A percentile compares a stretch with the other conserved stretches of the same genome.
phyloP scores from a whole-genome alignment of 2,113 vertebrate genomes.

The Lasiurus borealis region DNA sequence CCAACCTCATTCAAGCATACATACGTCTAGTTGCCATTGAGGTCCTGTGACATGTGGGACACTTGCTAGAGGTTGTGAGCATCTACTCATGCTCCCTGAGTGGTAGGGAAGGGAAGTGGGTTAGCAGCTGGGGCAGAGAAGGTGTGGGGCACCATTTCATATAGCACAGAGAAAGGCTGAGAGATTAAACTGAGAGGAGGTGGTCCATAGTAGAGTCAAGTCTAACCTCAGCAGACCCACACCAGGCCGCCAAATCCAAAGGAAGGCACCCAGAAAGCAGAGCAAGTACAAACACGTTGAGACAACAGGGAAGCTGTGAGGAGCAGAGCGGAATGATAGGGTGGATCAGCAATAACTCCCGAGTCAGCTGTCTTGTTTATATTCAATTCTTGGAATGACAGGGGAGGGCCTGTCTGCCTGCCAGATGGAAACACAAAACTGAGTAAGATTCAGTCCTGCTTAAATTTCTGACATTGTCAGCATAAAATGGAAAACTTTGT shows the following conservation, averaged over 20 bases:
- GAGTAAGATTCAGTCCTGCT: not conserved
- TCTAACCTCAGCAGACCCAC: not conserved
- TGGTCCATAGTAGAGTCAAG: not conserved
- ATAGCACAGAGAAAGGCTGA: not conserved
- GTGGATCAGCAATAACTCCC: not conserved
- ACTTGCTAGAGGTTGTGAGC: not conserved
- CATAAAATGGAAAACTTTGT: not conserved
- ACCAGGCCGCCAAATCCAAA: not conserved
- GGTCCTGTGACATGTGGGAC: not conserved
- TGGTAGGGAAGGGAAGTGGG: not conserved
- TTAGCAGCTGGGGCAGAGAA: not conserved
- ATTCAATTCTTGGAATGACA: not conserved
- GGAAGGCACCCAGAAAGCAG: not conserved
- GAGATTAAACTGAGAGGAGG: not conserved
- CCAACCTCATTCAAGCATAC: not conserved
- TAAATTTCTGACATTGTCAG: conserved; percentile 24
- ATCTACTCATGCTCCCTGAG: not conserved
- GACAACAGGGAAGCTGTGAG: not conserved
- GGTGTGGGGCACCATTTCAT: not conserved
- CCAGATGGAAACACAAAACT: not conserved
- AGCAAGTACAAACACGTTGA: not conserved
- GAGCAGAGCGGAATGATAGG: not conserved
- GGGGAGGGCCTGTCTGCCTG: not conserved
- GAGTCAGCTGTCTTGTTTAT: not conserved
- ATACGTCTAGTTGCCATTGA: not conserved